A percentile compares a stretch with the other conserved stretches of the same genome.
Evolutionary conservation across 2,888 invertebrate species (phyloP).

Genomic region (Diplazon laetatorius): DNA sequence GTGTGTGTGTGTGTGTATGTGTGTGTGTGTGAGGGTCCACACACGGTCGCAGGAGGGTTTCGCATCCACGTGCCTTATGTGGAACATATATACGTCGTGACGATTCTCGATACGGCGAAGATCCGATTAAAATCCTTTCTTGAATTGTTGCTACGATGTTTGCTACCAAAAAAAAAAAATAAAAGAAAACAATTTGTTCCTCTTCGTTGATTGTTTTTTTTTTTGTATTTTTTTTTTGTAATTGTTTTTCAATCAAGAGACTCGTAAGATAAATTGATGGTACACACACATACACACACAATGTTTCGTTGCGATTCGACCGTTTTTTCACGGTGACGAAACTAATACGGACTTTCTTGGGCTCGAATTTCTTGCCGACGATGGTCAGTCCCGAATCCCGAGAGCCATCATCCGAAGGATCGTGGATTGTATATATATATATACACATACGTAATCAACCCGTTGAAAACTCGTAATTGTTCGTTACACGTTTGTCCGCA

Average conservation of each 20-base stretch:
- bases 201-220: neutral
- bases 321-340: conserved; percentile 10
- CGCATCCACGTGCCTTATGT: conserved; percentile 16
- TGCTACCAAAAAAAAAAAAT: neutral
- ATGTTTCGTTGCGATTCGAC: neutral
- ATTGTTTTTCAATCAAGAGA: neutral
- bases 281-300: conserved; percentile 1
- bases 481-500: neutral
- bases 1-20: too few species aligned
- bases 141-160: too few species aligned
- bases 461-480: conserved; percentile 6
- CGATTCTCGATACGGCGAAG: conserved; percentile 40
- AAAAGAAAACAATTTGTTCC: too few species aligned
- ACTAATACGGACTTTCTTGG: conserved; percentile 14
- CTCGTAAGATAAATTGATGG: conserved; percentile 21
- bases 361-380: conserved; percentile 2
- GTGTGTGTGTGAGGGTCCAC: neutral
- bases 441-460: neutral
- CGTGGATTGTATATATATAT: too few species aligned
- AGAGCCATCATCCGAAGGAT: conserved; percentile 9
- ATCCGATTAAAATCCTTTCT: conserved; percentile 2
- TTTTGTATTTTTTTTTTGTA: neutral
- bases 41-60: neutral
- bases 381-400: conserved; percentile 29
- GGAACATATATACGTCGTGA: conserved; percentile 44